These are phyloP conservation scores for Carpatolechia fugitivella DNA, from an alignment of 2,888 invertebrate species.

Conservation along the genomic window DNA sequence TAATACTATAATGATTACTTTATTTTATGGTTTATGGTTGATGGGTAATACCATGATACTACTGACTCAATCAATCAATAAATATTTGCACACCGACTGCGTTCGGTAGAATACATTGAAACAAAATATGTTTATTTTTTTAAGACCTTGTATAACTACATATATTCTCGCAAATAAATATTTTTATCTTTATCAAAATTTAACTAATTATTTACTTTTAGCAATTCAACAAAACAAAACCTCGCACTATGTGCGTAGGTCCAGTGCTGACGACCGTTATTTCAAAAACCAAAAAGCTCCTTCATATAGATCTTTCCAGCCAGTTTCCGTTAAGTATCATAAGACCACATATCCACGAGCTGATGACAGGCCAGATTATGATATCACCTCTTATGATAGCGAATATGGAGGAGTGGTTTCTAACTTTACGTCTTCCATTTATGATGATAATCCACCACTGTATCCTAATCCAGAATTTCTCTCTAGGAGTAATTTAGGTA, in stretches of 20 bases:
- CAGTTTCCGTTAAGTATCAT: conserved; percentile 57
- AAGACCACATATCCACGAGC: conserved; percentile 56
- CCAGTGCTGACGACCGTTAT: conserved; percentile 46
- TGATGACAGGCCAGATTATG: conserved; percentile 62
- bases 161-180: too few relatives aligned
- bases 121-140: too few relatives aligned
- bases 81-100: too few relatives aligned
- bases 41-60: too few relatives aligned
- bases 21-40: too few relatives aligned
- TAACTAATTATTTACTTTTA: conserved; percentile 30
- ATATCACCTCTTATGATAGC: conserved; percentile 66
- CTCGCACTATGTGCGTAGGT: conserved; percentile 49
- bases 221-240: conserved; percentile 56
- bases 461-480: conserved; percentile 72
- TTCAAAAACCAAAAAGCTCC: conserved; percentile 54
- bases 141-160: too few relatives aligned
- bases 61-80: too few relatives aligned
- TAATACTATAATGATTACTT: too few relatives aligned
- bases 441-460: conserved; percentile 70
- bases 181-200: not conserved
- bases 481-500: conserved; percentile 60
- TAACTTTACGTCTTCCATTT: conserved; percentile 72
- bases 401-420: conserved; percentile 72
- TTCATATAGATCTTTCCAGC: conserved; percentile 64
- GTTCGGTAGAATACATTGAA: too few relatives aligned